Conservation (phyloP, 2,797 vertebrate genomes). For the Centroberyx gerrardi region DNA sequence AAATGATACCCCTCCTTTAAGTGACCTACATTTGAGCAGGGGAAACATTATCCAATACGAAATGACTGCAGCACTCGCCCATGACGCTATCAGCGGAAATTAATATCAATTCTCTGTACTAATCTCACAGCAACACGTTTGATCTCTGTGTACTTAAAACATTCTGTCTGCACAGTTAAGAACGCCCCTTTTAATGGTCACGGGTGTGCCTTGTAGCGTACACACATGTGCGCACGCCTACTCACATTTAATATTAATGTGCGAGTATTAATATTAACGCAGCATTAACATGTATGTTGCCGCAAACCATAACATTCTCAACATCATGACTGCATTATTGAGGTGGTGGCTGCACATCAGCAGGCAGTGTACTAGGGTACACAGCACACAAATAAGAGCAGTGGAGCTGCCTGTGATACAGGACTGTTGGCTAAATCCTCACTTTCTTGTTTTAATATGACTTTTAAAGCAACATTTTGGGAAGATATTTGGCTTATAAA, state of each 20-base stretch:
- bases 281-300: slow-evolving; percentile 17
- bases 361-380: slow-evolving; percentile 27
- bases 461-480: no score
- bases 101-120: neutral
- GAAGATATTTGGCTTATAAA: no score
- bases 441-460: neutral
- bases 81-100: neutral
- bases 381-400: slow-evolving; percentile 38
- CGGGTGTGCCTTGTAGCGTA: neutral
- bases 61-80: slow-evolving; percentile 28
- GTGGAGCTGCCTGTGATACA: slow-evolving; percentile 6
- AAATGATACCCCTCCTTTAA: no score
- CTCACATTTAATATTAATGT: neutral
- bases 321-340: slow-evolving; percentile 70
- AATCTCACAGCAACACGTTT: slow-evolving; percentile 10
- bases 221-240: slow-evolving; percentile 10
- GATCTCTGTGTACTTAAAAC: neutral
- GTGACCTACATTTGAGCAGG: slow-evolving; percentile 72
- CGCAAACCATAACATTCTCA: slow-evolving; percentile 29
- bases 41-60: slow-evolving; percentile 27
- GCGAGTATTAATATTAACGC: no score
- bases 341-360: slow-evolving; percentile 50
- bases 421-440: neutral
- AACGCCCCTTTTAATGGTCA: slow-evolving; percentile 16
- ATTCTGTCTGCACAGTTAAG: neutral